A percentile compares a stretch with the other conserved stretches of the same genome.
Evolutionary conservation across 2,888 invertebrate genomes (phyloP).

Genomic region (Apodemia mormo): DNA sequence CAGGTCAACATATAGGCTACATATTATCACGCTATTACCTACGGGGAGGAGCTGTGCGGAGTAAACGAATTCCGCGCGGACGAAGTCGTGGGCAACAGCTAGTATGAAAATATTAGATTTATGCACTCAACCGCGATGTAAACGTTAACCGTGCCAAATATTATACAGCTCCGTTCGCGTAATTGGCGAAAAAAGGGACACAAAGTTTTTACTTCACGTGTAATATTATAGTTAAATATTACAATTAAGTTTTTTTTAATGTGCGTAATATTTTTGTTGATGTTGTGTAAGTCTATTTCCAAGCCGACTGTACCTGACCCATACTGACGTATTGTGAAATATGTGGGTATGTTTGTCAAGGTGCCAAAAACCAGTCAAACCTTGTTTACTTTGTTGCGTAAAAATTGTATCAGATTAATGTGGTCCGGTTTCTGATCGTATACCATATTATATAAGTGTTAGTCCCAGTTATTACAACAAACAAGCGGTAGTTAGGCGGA

Average conservation of each 20-base stretch:
- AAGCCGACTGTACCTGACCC: slow-evolving; percentile 1
- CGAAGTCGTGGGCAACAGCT: no score
- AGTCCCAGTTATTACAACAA: not conserved
- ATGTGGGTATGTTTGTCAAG: slow-evolving; percentile 25
- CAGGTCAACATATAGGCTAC: no score
- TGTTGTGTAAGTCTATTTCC: not conserved
- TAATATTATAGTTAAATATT: no score
- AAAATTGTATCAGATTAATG: slow-evolving; percentile 6
- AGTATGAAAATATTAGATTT: no score
- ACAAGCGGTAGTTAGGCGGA: not conserved
- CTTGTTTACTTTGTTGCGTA: slow-evolving; percentile 15
- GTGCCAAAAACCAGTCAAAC: slow-evolving; percentile 26
- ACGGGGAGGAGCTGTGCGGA: no score
- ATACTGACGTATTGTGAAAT: slow-evolving; percentile 16
- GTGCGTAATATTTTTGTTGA: not conserved
- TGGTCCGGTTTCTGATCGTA: not conserved
- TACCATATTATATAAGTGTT: not conserved
- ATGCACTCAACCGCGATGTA: no score
- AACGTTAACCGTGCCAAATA: no score
- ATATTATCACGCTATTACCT: no score
- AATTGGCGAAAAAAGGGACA: no score
- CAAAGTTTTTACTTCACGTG: no score
- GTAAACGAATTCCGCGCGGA: no score
- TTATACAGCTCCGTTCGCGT: no score
- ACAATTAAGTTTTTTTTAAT: not conserved